Percentiles rank a stretch among this genome's conserved stretches.
Conservation (phyloP, 2,113 vertebrate species). For the Aythya baeri region DNA sequence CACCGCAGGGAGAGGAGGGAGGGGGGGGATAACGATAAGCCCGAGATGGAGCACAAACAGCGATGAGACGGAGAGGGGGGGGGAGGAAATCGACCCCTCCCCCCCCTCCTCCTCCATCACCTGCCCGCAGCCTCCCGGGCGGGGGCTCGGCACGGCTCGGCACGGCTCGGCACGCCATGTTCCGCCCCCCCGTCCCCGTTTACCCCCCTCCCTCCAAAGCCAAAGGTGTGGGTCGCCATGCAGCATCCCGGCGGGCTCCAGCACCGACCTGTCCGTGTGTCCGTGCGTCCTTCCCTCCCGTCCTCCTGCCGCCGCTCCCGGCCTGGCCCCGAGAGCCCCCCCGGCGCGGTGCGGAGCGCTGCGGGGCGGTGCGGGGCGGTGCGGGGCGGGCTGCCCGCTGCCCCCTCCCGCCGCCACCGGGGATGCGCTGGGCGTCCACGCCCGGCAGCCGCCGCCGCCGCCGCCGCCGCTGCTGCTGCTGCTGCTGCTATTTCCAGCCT, state of each 20-base stretch:
- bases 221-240: neutral
- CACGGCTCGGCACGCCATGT: too few relatives aligned
- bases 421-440: slow-evolving; percentile 40
- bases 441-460: slow-evolving; percentile 13
- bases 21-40: neutral
- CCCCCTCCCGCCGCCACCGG: neutral
- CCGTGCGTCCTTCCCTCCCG: neutral
- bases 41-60: neutral
- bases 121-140: neutral
- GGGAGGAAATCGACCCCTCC: neutral
- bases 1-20: too few relatives aligned
- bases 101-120: neutral
- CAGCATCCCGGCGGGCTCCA: neutral
- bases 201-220: neutral
- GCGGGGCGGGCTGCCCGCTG: neutral
- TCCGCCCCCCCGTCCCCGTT: neutral
- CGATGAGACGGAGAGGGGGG: neutral
- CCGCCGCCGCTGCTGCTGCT: too few relatives aligned
- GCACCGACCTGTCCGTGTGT: slow-evolving; percentile 37
- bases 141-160: too few relatives aligned
- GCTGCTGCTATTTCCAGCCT: slow-evolving; percentile 48
- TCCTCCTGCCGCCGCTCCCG: neutral
- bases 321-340: neutral
- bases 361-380: neutral
- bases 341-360: too few relatives aligned